Conservation (phyloP, 2,888 invertebrate species). For the Pycnomerus fuliginosus region DNA sequence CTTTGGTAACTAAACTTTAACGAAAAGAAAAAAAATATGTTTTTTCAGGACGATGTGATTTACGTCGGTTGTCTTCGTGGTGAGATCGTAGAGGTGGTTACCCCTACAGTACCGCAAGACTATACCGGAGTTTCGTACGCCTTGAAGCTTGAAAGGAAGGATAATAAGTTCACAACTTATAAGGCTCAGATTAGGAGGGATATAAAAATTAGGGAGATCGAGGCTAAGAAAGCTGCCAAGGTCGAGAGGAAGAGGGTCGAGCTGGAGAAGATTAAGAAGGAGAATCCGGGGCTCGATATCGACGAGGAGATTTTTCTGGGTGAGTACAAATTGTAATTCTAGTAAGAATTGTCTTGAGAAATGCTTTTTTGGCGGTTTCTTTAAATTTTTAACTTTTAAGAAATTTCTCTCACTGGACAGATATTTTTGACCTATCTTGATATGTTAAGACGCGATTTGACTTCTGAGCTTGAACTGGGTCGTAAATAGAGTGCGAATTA, state of each 20-base stretch:
- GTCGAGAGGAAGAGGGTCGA: constrained; percentile 57
- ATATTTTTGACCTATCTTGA: too few species aligned
- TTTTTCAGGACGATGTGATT: constrained; percentile 49
- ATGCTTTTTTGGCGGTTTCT: too few species aligned
- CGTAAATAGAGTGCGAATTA: too few species aligned
- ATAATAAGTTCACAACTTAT: constrained; percentile 58
- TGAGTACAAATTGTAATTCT: too few species aligned
- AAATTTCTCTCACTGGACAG: too few species aligned
- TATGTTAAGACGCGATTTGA: too few species aligned
- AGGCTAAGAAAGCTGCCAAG: constrained; percentile 56
- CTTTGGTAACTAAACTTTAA: constrained; percentile 8
- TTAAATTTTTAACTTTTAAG: too few species aligned
- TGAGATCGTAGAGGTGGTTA: constrained; percentile 56
- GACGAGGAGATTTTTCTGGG: constrained; percentile 63
- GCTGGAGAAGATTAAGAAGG: constrained; percentile 58
- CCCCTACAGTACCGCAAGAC: constrained; percentile 49
- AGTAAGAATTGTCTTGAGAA: too few species aligned
- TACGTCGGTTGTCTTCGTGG: constrained; percentile 60
- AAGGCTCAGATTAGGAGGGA: constrained; percentile 63
- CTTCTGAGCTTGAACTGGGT: too few species aligned
- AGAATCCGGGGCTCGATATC: constrained; percentile 62
- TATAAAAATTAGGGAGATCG: constrained; percentile 59
- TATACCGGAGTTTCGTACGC: constrained; percentile 55
- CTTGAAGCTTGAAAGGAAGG: constrained; percentile 45
- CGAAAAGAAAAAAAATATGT: too few species aligned